A percentile compares a stretch with the other conserved stretches of the same genome.
Evolutionary conservation across 2,113 vertebrate genomes (phyloP).

Genomic region (Chunga burmeisteri): DNA sequence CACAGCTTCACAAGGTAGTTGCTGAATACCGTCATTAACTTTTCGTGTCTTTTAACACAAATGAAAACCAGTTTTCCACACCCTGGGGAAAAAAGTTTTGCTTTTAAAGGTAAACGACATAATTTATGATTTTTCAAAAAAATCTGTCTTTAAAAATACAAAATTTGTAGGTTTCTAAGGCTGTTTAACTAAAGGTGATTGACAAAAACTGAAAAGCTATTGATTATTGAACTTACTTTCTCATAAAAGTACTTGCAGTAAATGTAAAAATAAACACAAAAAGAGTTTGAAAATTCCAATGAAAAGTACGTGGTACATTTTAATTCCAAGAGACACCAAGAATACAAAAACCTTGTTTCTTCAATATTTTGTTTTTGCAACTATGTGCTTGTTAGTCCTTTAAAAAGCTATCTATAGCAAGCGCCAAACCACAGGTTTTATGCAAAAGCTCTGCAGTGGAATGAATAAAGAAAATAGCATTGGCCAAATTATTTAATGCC

Average conservation of each 20-base stretch:
- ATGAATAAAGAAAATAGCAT: neutral
- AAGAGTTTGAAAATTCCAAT: neutral
- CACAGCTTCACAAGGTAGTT: neutral
- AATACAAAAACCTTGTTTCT: neutral
- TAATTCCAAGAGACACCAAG: neutral
- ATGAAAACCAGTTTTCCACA: neutral
- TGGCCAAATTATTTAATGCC: neutral
- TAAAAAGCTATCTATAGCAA: neutral
- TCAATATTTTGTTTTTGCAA: neutral
- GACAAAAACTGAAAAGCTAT: neutral
- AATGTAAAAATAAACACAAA: neutral
- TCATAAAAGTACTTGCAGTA: neutral
- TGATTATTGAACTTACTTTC: neutral
- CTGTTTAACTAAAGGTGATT: neutral
- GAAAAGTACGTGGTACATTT: neutral
- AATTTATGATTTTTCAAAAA: neutral
- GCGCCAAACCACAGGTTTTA: neutral
- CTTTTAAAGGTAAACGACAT: neutral
- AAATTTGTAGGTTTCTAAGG: neutral
- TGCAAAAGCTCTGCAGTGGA: neutral
- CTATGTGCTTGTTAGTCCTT: neutral
- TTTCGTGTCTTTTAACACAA: neutral
- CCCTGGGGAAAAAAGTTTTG: accelerated
- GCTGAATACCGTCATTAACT: neutral
- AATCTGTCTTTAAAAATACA: neutral